Evolutionary conservation across 2,888 invertebrate genomes (phyloP).

Genomic region (Cephus sareptanus): DNA sequence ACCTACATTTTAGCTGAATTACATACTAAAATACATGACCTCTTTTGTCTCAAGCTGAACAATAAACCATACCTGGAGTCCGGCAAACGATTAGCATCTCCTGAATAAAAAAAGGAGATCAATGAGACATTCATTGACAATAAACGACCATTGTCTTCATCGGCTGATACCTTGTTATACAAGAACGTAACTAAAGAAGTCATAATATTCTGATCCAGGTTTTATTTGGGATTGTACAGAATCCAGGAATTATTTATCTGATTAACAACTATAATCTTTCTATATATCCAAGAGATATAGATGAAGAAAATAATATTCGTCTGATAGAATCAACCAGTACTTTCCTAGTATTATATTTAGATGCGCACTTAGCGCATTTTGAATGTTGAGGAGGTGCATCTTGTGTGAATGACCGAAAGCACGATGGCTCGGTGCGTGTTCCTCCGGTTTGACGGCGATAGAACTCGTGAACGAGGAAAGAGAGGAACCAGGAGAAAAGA

Average conservation of each 20-base stretch:
- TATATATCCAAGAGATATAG: background rate
- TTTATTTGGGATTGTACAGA: background rate
- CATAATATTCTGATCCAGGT: background rate
- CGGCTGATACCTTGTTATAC: background rate
- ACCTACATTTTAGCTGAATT: background rate
- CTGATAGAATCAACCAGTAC: background rate
- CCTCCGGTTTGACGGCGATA: slow-evolving; percentile 34
- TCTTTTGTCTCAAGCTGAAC: background rate
- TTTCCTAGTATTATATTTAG: slow-evolving; percentile 43
- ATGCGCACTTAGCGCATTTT: slow-evolving; percentile 43
- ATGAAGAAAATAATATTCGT: background rate
- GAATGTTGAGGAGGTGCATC: slow-evolving; percentile 49
- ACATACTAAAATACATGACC: background rate
- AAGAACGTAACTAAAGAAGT: background rate
- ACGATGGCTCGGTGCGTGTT: slow-evolving; percentile 35
- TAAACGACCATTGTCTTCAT: background rate
- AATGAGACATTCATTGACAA: background rate
- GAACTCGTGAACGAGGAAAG: slow-evolving; percentile 30
- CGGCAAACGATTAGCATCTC: background rate
- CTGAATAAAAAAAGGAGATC: background rate
- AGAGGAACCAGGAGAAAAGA: slow-evolving; percentile 17
- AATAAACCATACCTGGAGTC: background rate
- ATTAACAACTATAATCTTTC: background rate
- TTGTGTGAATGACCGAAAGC: slow-evolving; percentile 55
- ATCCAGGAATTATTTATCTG: background rate